Evolutionary conservation across 2,888 invertebrate genomes (phyloP).

Genomic region (Synanthedon tipuliformis): DNA sequence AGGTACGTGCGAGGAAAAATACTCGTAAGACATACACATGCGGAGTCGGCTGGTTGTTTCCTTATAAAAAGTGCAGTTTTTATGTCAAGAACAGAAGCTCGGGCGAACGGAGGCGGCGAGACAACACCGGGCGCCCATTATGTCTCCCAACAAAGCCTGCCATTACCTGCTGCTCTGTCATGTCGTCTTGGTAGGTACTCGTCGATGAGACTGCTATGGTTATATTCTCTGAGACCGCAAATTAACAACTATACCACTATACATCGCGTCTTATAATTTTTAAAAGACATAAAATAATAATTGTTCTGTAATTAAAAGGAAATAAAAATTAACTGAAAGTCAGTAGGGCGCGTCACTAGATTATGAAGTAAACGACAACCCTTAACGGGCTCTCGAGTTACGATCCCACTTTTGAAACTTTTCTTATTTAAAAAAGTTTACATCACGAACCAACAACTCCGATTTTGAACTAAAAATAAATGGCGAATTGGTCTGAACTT

Average conservation of each 20-base stretch:
- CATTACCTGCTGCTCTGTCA: conserved; percentile 1
- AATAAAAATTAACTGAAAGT: neutral
- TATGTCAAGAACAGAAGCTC: conserved; percentile 5
- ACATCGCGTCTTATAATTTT: no score
- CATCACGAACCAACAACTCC: neutral
- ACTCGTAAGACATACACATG: no score
- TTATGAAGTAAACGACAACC: neutral
- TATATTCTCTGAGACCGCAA: no score
- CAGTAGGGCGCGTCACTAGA: neutral
- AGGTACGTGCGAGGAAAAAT: no score
- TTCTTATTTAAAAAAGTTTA: conserved; percentile 26
- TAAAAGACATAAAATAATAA: no score
- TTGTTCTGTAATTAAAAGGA: neutral
- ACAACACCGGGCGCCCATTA: conserved; percentile 6
- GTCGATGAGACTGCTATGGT: no score
- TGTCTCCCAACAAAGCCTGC: conserved; percentile 3
- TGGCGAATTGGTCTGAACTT: neutral
- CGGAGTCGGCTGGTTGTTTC: neutral
- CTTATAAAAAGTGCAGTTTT: neutral
- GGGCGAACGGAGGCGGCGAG: neutral
- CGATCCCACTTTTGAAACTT: conserved; percentile 25
- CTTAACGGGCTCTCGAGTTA: conserved; percentile 7
- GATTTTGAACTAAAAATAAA: neutral
- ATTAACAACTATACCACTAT: no score
- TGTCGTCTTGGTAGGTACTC: conserved; percentile 1